Base-by-base conservation (phyloP, 2,113 vertebrate species). In the Cavia porcellus region DNA sequence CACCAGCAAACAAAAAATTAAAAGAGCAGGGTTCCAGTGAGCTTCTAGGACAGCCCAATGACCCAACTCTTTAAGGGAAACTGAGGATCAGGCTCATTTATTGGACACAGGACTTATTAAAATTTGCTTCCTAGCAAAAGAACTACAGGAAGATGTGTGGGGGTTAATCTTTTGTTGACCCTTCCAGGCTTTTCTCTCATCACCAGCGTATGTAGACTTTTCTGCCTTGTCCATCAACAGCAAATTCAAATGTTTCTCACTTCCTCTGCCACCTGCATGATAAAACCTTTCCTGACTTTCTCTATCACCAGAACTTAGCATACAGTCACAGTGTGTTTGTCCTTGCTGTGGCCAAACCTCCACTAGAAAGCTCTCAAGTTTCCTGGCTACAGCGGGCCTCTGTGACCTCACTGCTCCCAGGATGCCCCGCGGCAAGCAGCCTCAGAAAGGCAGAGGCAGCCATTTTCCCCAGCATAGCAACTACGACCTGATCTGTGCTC, bases 401-500 rank as follows among this genome's bases (percentile, higher is more conserved):
- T 5, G 24, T 13, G 3, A 1, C 3, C 70, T 72, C 19, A 72
- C 9, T 42, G 19, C n/a, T 42, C 62, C 19, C n/a, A 32, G 42
- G 9, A 75, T 17, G 77, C 57, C 3, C 0, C 0, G 4, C 28
- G 30, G 59, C 52, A 10, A 10, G 28, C 2, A 12, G 6, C 11
- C 12, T 35, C 13, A 45, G 24, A 12, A 77, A 0, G 0, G 2
- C 47, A n/a, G 52, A 13, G 9, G 47, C 4, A 0, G 35, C 88
- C 84, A 82, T 95, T 7, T 94, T 84, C 9, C 2, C n/a, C 5
- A 1, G 17, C 1, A 0, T 42, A 1, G 1, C 11, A 22, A 0
- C 28, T 6, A 24, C 14, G 1, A 19, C 47, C 0, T 2, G 20
- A 38, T 61, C 0, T 0, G 2, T 0, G 25, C 30, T 35, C 3